phyloP scores from a whole-genome alignment of 2,797 vertebrate genomes.

The Anableps anableps region DNA sequence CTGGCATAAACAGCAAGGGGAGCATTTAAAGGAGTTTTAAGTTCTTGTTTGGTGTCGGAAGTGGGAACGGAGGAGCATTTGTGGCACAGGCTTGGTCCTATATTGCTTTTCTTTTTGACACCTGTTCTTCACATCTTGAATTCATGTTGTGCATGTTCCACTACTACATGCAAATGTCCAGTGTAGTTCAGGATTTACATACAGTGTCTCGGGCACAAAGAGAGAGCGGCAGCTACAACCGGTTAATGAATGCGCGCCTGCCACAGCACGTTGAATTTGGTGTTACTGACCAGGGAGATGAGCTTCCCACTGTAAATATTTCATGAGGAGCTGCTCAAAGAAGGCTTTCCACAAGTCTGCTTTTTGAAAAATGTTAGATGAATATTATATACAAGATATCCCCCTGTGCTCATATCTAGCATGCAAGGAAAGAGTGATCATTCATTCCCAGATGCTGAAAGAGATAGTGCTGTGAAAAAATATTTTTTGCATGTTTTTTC shows the following conservation, averaged over 20 bases:
- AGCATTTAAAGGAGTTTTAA: conserved; percentile 7
- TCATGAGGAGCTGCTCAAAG: conserved; percentile 51
- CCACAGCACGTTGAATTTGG: conserved; percentile 21
- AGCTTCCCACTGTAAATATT: conserved; percentile 66
- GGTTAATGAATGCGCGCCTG: conserved; percentile 27
- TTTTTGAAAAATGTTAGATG: conserved; percentile 40
- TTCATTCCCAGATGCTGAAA: not conserved
- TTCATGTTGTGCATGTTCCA: conserved; percentile 8
- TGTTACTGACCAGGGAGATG: conserved; percentile 27
- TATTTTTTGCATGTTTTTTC: not conserved
- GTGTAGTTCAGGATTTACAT: conserved; percentile 20
- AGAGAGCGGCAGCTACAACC: conserved; percentile 3
- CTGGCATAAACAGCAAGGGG: conserved; percentile 14
- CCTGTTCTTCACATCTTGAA: not conserved
- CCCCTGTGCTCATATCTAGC: not conserved
- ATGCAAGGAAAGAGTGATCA: not conserved
- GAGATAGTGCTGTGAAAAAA: not conserved
- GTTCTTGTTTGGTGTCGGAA: conserved; percentile 1
- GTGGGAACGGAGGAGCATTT: not conserved
- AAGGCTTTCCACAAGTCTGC: conserved; percentile 18
- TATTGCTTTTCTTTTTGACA: conserved; percentile 17
- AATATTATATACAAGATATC: conserved; percentile 38
- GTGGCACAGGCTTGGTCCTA: not conserved
- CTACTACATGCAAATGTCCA: conserved; percentile 15
- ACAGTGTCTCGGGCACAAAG: not conserved